These are phyloP conservation scores for Platerodrilus igneus DNA, from an alignment of 2,888 invertebrate species.

Conservation along the genomic window DNA sequence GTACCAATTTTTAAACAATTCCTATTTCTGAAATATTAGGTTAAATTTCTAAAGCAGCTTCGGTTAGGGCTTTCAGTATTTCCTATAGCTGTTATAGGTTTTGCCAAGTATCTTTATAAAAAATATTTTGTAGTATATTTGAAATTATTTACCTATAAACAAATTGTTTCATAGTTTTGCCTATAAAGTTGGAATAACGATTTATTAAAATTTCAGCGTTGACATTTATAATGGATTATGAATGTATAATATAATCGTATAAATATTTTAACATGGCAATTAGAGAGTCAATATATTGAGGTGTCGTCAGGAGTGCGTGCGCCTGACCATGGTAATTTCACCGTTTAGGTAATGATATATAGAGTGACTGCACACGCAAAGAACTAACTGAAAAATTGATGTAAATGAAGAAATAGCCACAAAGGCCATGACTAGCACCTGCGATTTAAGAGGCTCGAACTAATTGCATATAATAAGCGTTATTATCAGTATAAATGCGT, in stretches of 20 bases:
- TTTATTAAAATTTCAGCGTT: constrained; percentile 16
- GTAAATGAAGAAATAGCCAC: constrained; percentile 17
- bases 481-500: constrained; percentile 15
- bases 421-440: constrained; percentile 11
- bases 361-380: constrained; percentile 22
- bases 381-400: constrained; percentile 14
- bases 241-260: constrained; percentile 18
- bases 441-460: constrained; percentile 12
- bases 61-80: no score
- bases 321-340: constrained; percentile 21
- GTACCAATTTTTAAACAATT: no score
- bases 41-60: no score
- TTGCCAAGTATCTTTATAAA: no score
- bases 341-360: constrained; percentile 25
- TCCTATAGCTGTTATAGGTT: no score
- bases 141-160: no score
- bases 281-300: constrained; percentile 22
- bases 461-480: constrained; percentile 17
- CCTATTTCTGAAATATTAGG: no score
- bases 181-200: no score
- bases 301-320: constrained; percentile 20
- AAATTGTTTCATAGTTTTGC: no score
- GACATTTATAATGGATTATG: constrained; percentile 18
- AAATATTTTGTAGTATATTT: no score
- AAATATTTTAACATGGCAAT: constrained; percentile 24